Evolutionary conservation across 2,113 vertebrate genomes (phyloP).

Genomic region (Numenius arquata): DNA sequence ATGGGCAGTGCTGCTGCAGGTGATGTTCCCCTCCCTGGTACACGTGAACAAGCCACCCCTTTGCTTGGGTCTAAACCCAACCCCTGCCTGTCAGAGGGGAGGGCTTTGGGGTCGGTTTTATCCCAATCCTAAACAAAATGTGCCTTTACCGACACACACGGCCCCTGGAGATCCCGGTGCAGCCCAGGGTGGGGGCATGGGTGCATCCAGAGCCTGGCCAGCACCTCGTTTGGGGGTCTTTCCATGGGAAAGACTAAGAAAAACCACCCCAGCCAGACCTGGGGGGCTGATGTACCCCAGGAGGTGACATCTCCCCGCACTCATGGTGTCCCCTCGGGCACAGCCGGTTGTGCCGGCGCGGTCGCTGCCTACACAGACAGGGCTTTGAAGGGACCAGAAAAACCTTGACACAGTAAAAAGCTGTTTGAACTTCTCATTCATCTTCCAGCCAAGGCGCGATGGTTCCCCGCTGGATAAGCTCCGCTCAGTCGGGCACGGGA

Average conservation of each 20-base stretch:
- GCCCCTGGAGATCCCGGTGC: not conserved
- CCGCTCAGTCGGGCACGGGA: not conserved
- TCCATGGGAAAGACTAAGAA: not conserved
- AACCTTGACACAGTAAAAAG: not conserved
- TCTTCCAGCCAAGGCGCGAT: not conserved
- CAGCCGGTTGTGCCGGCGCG: rapidly evolving
- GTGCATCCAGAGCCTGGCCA: not conserved
- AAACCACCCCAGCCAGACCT: not conserved
- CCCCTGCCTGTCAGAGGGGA: not conserved
- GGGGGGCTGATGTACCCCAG: not conserved
- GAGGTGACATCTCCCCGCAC: rapidly evolving
- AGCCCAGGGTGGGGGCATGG: rapidly evolving
- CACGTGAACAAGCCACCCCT: not conserved
- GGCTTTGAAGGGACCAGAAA: not conserved
- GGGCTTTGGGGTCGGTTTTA: not conserved
- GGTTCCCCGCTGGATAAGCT: not conserved
- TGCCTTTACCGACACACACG: not conserved
- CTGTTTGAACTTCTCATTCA: not conserved
- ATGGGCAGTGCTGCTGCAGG: rapidly evolving
- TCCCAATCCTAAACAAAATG: not conserved
- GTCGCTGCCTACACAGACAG: rapidly evolving
- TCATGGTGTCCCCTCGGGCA: rapidly evolving
- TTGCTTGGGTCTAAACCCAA: not conserved
- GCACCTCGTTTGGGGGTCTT: not conserved
- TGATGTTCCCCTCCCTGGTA: rapidly evolving